Evolutionary conservation across 2,113 vertebrate species (phyloP).

Genomic region (Ceyx cyanopectus): DNA sequence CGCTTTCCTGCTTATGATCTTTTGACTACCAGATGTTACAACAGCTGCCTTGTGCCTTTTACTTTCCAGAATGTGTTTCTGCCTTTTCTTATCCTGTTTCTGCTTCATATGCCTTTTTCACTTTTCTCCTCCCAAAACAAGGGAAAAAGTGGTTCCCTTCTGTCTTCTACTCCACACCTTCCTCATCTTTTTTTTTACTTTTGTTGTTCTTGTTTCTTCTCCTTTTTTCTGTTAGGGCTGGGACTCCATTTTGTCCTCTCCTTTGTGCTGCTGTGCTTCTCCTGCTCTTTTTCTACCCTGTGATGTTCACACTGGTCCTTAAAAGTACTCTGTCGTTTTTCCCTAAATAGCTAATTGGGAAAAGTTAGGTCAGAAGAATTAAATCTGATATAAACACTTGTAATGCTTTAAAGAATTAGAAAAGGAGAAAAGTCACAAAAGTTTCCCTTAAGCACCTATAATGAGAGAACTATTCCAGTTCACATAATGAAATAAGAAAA

Average conservation of each 20-base stretch:
- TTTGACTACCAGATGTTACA: background rate
- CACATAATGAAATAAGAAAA: background rate
- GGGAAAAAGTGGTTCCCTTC: background rate
- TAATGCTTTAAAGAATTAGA: background rate
- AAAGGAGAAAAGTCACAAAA: background rate
- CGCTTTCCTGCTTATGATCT: background rate
- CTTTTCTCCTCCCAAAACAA: fast-evolving
- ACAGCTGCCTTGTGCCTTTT: background rate
- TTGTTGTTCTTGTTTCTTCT: background rate
- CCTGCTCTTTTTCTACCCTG: background rate
- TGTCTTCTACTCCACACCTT: background rate
- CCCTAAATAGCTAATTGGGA: background rate
- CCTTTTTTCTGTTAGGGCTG: background rate
- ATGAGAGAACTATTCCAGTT: background rate
- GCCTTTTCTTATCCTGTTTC: background rate
- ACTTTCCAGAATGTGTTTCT: background rate
- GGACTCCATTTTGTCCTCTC: background rate
- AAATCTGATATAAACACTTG: background rate
- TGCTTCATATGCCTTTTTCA: background rate
- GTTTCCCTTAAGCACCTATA: background rate
- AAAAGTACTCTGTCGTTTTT: background rate
- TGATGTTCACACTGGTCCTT: background rate
- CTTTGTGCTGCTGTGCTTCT: background rate
- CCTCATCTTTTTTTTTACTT: background rate
- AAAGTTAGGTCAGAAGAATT: background rate